A percentile compares a stretch with the other conserved stretches of the same genome.
phyloP scores from a whole-genome alignment of 2,888 invertebrate species.

The Iselma pallidipennis region DNA sequence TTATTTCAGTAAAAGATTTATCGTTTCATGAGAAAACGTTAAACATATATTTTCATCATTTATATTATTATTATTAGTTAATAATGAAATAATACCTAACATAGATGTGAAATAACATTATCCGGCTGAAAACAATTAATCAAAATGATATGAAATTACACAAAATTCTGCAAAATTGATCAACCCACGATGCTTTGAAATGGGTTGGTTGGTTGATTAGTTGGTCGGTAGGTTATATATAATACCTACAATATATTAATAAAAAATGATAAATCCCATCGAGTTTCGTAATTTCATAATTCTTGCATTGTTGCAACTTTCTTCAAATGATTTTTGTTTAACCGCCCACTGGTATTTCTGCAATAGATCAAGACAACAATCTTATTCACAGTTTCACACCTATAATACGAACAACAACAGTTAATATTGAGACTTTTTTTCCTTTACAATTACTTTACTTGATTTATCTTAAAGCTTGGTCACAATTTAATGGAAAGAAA shows the following conservation, averaged over 20 bases:
- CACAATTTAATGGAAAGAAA: constrained; percentile 6
- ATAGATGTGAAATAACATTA: neutral
- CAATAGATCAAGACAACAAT: constrained; percentile 33
- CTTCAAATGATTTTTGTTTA: constrained; percentile 38
- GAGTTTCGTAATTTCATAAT: constrained; percentile 48
- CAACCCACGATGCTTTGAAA: neutral
- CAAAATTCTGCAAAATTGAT: neutral
- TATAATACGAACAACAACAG: constrained; percentile 23
- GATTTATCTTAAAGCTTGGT: constrained; percentile 1
- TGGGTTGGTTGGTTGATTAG: neutral
- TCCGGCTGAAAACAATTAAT: neutral
- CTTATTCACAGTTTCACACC: constrained; percentile 39
- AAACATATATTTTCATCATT: neutral
- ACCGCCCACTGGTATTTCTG: constrained; percentile 40
- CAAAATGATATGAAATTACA: neutral
- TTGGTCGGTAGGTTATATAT: no score
- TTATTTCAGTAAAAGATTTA: neutral
- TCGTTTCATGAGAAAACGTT: neutral
- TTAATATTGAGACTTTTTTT: neutral
- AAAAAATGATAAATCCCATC: constrained; percentile 41
- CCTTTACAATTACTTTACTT: neutral
- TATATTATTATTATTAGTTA: neutral
- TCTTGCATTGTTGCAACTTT: constrained; percentile 48
- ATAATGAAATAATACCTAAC: neutral
- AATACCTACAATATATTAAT: constrained; percentile 19